Evolutionary conservation across 2,113 vertebrate species (phyloP), one percentile per base, ranked within the genome.

Genomic region (Rhodinocichla rosea): DNA sequence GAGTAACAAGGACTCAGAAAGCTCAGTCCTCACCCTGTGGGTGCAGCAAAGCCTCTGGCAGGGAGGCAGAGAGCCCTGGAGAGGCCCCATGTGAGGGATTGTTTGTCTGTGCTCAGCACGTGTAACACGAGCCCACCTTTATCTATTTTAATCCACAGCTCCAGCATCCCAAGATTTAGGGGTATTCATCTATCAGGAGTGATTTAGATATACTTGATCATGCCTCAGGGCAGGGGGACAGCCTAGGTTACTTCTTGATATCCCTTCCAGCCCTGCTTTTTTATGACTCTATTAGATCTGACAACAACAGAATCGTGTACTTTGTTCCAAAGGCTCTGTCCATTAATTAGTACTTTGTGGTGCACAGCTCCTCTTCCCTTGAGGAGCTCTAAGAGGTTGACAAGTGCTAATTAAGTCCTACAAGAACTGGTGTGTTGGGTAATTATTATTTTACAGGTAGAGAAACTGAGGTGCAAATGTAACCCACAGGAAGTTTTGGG

Each of bases 371-470:
- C 75, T 92, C 92, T 95, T 96, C 93, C 95, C 96, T 95, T 95
- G 96, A 94, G 96, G 95, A 96, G 83, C 94, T 81, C 93, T 77
- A 80, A 92, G 93, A 95, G 94, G 92, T 88, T 97, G 95, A 94
- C 96, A 97, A 97, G 94, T 95, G 92, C 94, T 95, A 97, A 97
- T 96, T 96, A 94, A 96, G 90, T 94, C 94, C 94, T 95, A 93
- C 96, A 96, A 94, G 91, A 94, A 83, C 87, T 70, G 93, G 94
- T 96, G 78, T 88, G 94, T 88, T 80, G 90, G 87, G 90, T 93
- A 96, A 97, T 95, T 95, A 96, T 95, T 95, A 95, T 97, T 97
- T 97, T 95, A 95, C 91, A 97, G 95, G 96, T 97, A 73, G 89
- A 95, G 92, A 95, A 95, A 92, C 91, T 94, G 53, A 95, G 95